Base-by-base conservation (phyloP, 2,888 invertebrate genomes). In the Argyresthia albistria region DNA sequence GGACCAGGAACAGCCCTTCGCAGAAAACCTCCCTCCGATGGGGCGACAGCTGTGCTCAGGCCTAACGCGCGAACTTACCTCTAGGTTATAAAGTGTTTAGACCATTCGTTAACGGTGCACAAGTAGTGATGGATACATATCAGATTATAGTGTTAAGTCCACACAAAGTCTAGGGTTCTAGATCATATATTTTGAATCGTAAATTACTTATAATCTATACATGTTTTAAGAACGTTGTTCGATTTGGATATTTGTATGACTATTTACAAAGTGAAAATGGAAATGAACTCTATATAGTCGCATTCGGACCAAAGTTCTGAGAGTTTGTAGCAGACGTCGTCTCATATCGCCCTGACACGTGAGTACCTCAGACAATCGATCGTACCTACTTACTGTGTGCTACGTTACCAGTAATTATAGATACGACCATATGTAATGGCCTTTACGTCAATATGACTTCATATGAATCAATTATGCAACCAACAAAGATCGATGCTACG, bases 1-100 rank as follows among this genome's bases (percentile, higher is more conserved):
- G 93, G 90, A 96, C 96, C 87, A 94, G 96, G 89, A 97, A 97
- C 90, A 96, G 95, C 91, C 97, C 97, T 91, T 96, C 96, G 89
- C 96, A 96, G 91, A 96, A 96, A 92, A 97, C 97, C 89, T 96
- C 96, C 88, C 93, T 97, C 76, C 93, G 97, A 89, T 97, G 97
- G 97, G 96, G 96, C 86, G 97, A 97, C 90, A 95, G 95, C 89
- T 97, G 96, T 69, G 60, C 52, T 45, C 56, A 25, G 52, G 57
- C 54, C 55, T 45, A 45, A 15, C 45, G 15, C 12, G 14, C 37
- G 48, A 48, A 35, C 35, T 4, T 35, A 35, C 12, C 48, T 12
- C 39, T 12, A 15, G 10, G 8, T 8, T 12, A 35, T 35, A 45
- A 15, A 46, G 46, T 46, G 35, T 46, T 35, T 12, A n/a, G 15